Conservation (phyloP, 2,113 vertebrate species). For the Artemisiospiza belli region DNA sequence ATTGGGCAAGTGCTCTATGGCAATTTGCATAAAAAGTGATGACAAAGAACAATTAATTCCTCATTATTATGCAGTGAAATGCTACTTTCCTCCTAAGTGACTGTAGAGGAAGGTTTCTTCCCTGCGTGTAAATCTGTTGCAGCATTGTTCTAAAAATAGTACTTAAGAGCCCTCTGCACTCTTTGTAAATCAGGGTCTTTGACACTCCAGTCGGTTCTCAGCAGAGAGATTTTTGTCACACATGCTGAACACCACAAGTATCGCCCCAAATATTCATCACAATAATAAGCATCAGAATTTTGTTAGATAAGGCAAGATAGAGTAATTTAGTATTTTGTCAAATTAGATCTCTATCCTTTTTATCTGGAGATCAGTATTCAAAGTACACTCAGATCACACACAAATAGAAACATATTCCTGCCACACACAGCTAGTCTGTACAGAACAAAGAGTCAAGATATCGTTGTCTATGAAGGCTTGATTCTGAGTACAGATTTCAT, state of each 20-base stretch:
- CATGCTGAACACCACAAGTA: slow-evolving; percentile 51
- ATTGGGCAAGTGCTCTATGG: slow-evolving; percentile 73
- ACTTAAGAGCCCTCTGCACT: slow-evolving; percentile 74
- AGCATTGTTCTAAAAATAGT: slow-evolving; percentile 81
- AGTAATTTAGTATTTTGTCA: slow-evolving; percentile 70
- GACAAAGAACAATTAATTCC: slow-evolving; percentile 81
- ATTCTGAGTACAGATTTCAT: slow-evolving; percentile 74
- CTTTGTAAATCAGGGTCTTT: slow-evolving; percentile 77
- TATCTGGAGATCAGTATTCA: slow-evolving; percentile 65
- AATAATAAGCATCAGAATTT: slow-evolving; percentile 60
- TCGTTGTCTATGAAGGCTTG: slow-evolving; percentile 66
- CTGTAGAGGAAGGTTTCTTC: slow-evolving; percentile 58
- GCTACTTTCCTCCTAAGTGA: slow-evolving; percentile 79
- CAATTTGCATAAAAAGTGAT: slow-evolving; percentile 82
- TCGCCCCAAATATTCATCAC: slow-evolving; percentile 40
- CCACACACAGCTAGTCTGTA: slow-evolving; percentile 61
- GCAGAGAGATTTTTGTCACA: slow-evolving; percentile 36
- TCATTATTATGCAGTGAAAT: slow-evolving; percentile 80
- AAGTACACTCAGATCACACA: slow-evolving; percentile 58
- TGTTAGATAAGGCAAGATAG: slow-evolving; percentile 56
- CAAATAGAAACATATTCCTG: slow-evolving; percentile 62
- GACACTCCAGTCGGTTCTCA: slow-evolving; percentile 56
- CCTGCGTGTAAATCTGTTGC: slow-evolving; percentile 72
- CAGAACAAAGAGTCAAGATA: slow-evolving; percentile 72
- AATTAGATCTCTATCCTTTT: slow-evolving; percentile 68